Base-by-base conservation (phyloP, 1,140 invertebrate species). In the Psilanteris sp. region DNA sequence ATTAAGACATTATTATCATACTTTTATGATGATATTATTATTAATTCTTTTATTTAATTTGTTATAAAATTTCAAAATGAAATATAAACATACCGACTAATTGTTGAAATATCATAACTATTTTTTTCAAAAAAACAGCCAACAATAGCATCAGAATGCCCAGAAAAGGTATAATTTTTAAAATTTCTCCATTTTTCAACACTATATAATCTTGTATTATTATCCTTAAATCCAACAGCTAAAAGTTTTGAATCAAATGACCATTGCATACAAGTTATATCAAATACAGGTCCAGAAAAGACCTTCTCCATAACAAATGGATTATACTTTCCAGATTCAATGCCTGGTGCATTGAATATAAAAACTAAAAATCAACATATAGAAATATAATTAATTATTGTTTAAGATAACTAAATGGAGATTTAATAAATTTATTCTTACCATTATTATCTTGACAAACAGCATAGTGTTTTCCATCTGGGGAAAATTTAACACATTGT, bases 391-490 rank as follows among this genome's bases (percentile, higher is more conserved):
- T n/a, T n/a, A n/a, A n/a, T n/a, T n/a, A n/a, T n/a, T n/a, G n/a
- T n/a, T n/a, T n/a, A n/a, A n/a, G n/a, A n/a, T n/a, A n/a, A n/a
- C n/a, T n/a, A n/a, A n/a, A n/a, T n/a, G n/a, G n/a, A n/a, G n/a
- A n/a, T n/a, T n/a, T n/a, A n/a, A n/a, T n/a, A n/a, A n/a, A n/a
- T n/a, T n/a, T n/a, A n/a, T n/a, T n/a, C 50, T 86, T 90, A 94
- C 93, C 93, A 87, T 91, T 93, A 83, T 94, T 94, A 82, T 94
- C 93, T 87, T 95, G 94, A 18, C 95, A 95, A 11, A 96, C 93
- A 9, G 96, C 96, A 91, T 98, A 95, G 81, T 95, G 92, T 89
- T 93, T 94, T 29, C 97, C 96, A 92, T 99, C 93, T 0, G 97
- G 97, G 85, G 96, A 98, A 88, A 99, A 99, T 79, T 92, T 93